Percentiles rank a stretch among this genome's conserved stretches.
phyloP scores from a whole-genome alignment of 2,888 invertebrate species.

The Coleophora flavipennella region DNA sequence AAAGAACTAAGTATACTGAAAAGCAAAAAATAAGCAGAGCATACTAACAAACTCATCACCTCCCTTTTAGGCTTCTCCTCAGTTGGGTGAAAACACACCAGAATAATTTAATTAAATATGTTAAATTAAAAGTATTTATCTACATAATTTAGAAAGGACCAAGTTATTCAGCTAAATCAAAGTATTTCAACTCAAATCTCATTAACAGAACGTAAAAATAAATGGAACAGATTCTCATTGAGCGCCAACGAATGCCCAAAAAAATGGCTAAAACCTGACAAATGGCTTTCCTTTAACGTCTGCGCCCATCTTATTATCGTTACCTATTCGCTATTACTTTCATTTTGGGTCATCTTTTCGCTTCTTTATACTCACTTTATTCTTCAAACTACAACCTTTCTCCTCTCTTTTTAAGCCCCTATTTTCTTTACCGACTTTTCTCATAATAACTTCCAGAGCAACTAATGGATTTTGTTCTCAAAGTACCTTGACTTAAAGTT shows the following conservation, averaged over 20 bases:
- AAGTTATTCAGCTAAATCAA: no score
- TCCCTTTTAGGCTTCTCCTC: no score
- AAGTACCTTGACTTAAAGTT: slow-evolving; percentile 20
- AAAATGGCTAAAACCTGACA: slow-evolving; percentile 70
- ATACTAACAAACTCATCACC: no score
- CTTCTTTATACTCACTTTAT: slow-evolving; percentile 28
- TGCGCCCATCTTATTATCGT: slow-evolving; percentile 73
- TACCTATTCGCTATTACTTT: slow-evolving; percentile 66
- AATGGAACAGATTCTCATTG: slow-evolving; percentile 71
- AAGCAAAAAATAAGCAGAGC: no score
- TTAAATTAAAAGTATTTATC: no score
- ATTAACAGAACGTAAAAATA: slow-evolving; percentile 55
- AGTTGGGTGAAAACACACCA: no score
- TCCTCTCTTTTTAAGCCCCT: slow-evolving; percentile 16
- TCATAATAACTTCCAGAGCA: slow-evolving; percentile 25
- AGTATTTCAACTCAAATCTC: slow-evolving; percentile 28
- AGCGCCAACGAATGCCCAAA: slow-evolving; percentile 60
- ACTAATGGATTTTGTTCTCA: slow-evolving; percentile 25
- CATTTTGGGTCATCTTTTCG: slow-evolving; percentile 59
- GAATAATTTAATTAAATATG: no score
- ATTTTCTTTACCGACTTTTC: slow-evolving; percentile 23
- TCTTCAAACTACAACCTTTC: slow-evolving; percentile 27
- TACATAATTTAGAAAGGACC: no score
- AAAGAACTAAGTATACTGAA: no score
- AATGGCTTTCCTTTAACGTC: slow-evolving; percentile 73